phyloP scores from a whole-genome alignment of 1,140 invertebrate genomes.

The Scaptomyza hsui region DNA sequence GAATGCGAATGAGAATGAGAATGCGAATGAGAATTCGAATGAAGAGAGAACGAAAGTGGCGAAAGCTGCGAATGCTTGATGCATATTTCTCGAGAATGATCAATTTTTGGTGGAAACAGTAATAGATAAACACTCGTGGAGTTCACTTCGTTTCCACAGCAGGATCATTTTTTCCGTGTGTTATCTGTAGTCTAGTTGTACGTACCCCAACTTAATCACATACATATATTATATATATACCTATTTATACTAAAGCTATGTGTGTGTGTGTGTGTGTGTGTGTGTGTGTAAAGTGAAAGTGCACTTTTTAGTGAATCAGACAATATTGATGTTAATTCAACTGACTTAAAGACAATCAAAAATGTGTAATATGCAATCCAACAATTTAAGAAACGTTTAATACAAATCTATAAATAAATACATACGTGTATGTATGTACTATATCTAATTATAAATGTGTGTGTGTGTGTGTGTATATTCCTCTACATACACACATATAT shows the following conservation, averaged over 20 bases:
- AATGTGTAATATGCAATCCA: not conserved
- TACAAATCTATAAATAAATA: slow-evolving; percentile 3
- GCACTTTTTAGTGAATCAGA: not conserved
- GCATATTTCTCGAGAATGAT: not conserved
- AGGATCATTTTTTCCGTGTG: slow-evolving; percentile 50
- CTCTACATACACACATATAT: not conserved
- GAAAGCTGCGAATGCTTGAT: no score
- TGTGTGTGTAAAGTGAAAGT: slow-evolving; percentile 29
- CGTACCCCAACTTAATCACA: slow-evolving; percentile 36
- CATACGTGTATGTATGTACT: slow-evolving; percentile 4
- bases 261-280: not conserved
- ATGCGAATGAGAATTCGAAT: no score
- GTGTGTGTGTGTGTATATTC: slow-evolving; percentile 18
- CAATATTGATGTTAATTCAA: not conserved
- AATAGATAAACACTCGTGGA: slow-evolving; percentile 75
- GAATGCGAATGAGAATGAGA: no score
- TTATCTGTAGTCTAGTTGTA: slow-evolving; percentile 74
- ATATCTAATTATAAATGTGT: slow-evolving; percentile 14
- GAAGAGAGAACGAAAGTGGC: not conserved
- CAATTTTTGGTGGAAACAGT: slow-evolving; percentile 50
- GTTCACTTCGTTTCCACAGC: slow-evolving; percentile 74
- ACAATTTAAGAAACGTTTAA: not conserved
- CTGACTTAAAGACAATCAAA: not conserved
- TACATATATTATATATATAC: slow-evolving; percentile 1
- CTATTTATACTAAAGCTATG: not conserved